Evolutionary conservation across 2,888 invertebrate species (phyloP), one percentile per base, ranked within the genome.

Genomic region (Acrocera orbiculus): DNA sequence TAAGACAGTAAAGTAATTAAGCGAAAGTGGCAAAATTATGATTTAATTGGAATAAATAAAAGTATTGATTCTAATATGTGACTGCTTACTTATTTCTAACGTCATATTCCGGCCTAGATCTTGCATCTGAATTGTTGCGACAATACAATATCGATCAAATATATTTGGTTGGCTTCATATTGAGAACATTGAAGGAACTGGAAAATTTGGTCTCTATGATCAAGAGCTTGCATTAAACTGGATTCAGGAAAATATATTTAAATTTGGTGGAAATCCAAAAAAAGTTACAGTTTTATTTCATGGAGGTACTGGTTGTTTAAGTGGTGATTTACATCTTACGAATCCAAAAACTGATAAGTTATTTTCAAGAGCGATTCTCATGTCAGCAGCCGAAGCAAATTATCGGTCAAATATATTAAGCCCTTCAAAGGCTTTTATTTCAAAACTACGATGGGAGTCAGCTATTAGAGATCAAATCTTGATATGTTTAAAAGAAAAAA

Each of bases 171-270:
- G 76, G 59, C 69, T 77, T 64, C 42, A 70, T 73, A 24, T 55
- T 10, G 48, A 49, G 5, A 46, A 40, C 17, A 37, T 40, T 17
- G 50, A 53, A 22, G 35, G 56, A 4, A 70, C 80, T 1, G 89
- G 90, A 0, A 92, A 92, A 56, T 71, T 83, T 38, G 89, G 87
- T 1, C 58, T 92, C 32, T 70, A 80, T 45, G 90, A 92, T 56
- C 86, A 90, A 51, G 73, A 78, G 47, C 60, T 85, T 54, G 85
- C 81, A 1, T 58, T 92, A 36, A 49, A 73, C 27, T 81, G 82
- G 82, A 64, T 80, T 3, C 68, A 72, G 39, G 72, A 77, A 45
- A 79, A 87, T 53, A 80, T 86, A 32, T 64, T 64, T 27, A 65
- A 69, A 28, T 87, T 90, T 52, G 81, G 83, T 16, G 89, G 89